Evolutionary conservation across 2,888 invertebrate species (phyloP), one percentile per base, ranked within the genome.

Genomic region (Spatulosminthurus flaviceps): DNA sequence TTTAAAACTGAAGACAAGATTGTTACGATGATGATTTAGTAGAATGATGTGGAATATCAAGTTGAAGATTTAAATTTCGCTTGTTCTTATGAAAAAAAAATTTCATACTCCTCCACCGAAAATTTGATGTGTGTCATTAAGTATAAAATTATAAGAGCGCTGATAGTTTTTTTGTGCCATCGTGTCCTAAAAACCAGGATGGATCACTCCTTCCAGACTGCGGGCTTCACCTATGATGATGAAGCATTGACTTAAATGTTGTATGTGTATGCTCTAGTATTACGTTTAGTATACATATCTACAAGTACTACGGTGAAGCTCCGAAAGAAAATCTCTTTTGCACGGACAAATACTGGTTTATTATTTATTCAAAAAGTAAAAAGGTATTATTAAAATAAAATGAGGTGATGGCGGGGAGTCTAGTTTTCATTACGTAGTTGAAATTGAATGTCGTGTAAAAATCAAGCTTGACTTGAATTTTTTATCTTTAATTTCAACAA

Each of bases 311-410:
- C 1, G 51, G n/a, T 2, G 4, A 19, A 16, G 51, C 16, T 19
- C 9, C 16, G 16, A 51, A 51, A 51, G 16, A n/a, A 51, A 51
- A 51, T 22, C 64, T 22, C 64, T 64, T 26, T 64, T 24, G 64
- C 64, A 22, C 64, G 64, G 26, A 64, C 22, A 64, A 64, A 24
- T 22, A 64, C 26, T 64, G 22, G 64, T 64, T 64, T 64, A 74
- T 74, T 74, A 74, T 74, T 74, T 74, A 74, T 74, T 74, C 74
- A 74, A 74, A 74, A 74, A 74, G 28, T 74, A 70, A 70, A 70
- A 77, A 60, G 70, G 77, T 70, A 61, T 77, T 77, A 77, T 77
- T 77, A 77, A 77, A 77, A 77, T 77, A 77, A 77, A 77, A 77
- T 77, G 70, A 70, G 70, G 69, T 77, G 70, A 70, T 70, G 26